Evolutionary conservation across 2,797 vertebrate species (phyloP), one percentile per base, ranked within the genome.

Genomic region (Clarias fuscus): DNA sequence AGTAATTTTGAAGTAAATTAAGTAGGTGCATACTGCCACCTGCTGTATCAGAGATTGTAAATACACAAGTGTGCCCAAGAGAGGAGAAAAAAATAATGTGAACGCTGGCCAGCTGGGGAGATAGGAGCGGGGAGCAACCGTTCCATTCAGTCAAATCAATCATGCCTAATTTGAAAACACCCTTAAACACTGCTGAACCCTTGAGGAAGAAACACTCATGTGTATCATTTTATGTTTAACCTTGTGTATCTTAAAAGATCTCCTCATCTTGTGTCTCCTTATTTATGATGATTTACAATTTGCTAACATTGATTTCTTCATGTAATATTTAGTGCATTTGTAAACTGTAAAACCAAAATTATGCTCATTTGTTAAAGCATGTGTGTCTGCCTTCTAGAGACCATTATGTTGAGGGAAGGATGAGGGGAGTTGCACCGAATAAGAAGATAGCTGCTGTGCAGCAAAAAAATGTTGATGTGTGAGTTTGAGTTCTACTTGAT

Each of bases 351-450:
- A 79, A 30, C 11, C 0, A 81, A 11, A 8, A 7, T 67, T 22
- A 20, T 48, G 62, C 17, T 53, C 37, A 65, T 68, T 3, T 30
- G 15, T 67, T 30, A 5, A 30, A 20, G 7, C 7, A 18, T 48
- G 24, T 83, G 7, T 73, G 4, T 75, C 22, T 48, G 87, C 86
- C 89, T 84, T 92, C 15, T 90, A 99, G 98, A 97, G 98, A 99
- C 93, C 98, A 99, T 86, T 99, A 98, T 98, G 98, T 97, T 94
- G 98, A 99, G 94, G 98, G 98, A 89, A 99, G 97, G 97, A 98
- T 99, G 98, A 97, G 97, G 96, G 98, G 98, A 86, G 97, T 97
- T 94, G 97, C 97, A 91, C 98, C 98, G 6, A 98, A 97, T 93
- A 99, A 99, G 97, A 98, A 99, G 93, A 96, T 98, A 88, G 96